These are phyloP conservation scores for Bombylius major DNA, from an alignment of 2,888 invertebrate genomes.

Conservation along the genomic window DNA sequence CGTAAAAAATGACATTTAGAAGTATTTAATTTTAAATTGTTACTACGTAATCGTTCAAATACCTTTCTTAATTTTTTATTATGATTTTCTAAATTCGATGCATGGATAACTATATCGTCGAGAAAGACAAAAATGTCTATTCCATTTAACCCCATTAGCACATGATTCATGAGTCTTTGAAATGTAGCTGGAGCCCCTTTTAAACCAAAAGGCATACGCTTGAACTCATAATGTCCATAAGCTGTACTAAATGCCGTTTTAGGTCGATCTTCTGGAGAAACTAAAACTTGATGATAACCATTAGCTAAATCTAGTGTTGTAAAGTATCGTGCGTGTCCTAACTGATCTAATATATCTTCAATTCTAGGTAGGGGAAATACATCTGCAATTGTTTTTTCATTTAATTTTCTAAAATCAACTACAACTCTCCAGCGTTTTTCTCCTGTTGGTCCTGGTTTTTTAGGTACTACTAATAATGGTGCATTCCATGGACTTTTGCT, in stretches of 20 bases:
- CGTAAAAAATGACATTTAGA: slow-evolving; percentile 18
- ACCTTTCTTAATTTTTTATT: slow-evolving; percentile 14
- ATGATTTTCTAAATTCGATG: slow-evolving; percentile 18
- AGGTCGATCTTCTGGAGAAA: slow-evolving; percentile 3
- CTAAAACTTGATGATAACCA: slow-evolving; percentile 14
- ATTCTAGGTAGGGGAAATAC: slow-evolving; percentile 9
- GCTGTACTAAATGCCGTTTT: slow-evolving; percentile 13
- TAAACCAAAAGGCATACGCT: slow-evolving; percentile 28
- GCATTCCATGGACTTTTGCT: too few relatives aligned
- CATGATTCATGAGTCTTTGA: slow-evolving; percentile 27
- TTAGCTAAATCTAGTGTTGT: slow-evolving; percentile 10
- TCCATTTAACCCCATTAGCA: slow-evolving; percentile 25
- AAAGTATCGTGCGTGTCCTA: slow-evolving; percentile 12
- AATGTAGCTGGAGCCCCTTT: slow-evolving; percentile 31
- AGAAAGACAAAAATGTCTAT: slow-evolving; percentile 7
- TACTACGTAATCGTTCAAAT: slow-evolving; percentile 14
- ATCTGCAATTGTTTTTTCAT: slow-evolving; percentile 9
- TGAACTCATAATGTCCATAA: slow-evolving; percentile 8
- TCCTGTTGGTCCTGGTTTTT: too few relatives aligned
- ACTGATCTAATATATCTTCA: slow-evolving; percentile 12
- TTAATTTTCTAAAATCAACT: background rate
- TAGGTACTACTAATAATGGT: too few relatives aligned
- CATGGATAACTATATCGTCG: slow-evolving; percentile 10
- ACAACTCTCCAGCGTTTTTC: too few relatives aligned
- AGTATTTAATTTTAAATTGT: slow-evolving; percentile 18